These are phyloP conservation scores for Oryzaephilus surinamensis DNA, from an alignment of 1,140 invertebrate species.

Conservation along the genomic window DNA sequence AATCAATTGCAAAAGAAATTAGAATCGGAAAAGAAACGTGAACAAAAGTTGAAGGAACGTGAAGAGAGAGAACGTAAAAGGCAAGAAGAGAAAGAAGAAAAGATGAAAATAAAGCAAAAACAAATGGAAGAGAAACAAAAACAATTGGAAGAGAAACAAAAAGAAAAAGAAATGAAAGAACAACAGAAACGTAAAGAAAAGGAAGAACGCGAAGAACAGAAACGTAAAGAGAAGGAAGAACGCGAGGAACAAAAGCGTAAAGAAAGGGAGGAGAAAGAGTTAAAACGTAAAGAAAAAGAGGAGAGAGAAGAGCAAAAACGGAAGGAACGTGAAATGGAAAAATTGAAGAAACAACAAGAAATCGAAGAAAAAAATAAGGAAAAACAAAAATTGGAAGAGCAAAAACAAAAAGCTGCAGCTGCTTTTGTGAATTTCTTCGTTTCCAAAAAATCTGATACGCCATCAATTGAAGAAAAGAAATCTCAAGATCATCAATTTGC, in stretches of 20 bases:
- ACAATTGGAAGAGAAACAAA: slow-evolving; percentile 42
- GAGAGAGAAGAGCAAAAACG: slow-evolving; percentile 32
- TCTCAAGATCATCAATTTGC: slow-evolving; percentile 34
- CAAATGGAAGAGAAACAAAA: slow-evolving; percentile 38
- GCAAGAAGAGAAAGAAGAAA: slow-evolving; percentile 40
- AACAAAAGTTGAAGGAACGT: slow-evolving; percentile 39
- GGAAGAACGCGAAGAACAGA: slow-evolving; percentile 44
- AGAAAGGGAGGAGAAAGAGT: slow-evolving; percentile 41
- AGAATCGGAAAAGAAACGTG: slow-evolving; percentile 42
- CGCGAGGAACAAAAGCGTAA: slow-evolving; percentile 44
- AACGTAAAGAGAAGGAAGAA: slow-evolving; percentile 32
- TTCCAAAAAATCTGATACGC: slow-evolving; percentile 45
- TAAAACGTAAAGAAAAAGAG: slow-evolving; percentile 39
- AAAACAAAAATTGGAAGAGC: slow-evolving; percentile 48
- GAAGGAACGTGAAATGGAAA: slow-evolving; percentile 36
- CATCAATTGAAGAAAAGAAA: slow-evolving; percentile 30
- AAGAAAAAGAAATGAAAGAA: slow-evolving; percentile 42
- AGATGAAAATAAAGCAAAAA: slow-evolving; percentile 43
- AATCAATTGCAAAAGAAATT: slow-evolving; percentile 40
- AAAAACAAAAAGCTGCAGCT: slow-evolving; percentile 61
- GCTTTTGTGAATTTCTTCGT: slow-evolving; percentile 74
- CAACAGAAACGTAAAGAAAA: slow-evolving; percentile 40
- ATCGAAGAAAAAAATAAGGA: slow-evolving; percentile 51
- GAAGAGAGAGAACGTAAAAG: slow-evolving; percentile 42
- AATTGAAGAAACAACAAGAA: slow-evolving; percentile 43